Base-by-base conservation (phyloP, 2,797 vertebrate genomes). In the Rhinella marina region DNA sequence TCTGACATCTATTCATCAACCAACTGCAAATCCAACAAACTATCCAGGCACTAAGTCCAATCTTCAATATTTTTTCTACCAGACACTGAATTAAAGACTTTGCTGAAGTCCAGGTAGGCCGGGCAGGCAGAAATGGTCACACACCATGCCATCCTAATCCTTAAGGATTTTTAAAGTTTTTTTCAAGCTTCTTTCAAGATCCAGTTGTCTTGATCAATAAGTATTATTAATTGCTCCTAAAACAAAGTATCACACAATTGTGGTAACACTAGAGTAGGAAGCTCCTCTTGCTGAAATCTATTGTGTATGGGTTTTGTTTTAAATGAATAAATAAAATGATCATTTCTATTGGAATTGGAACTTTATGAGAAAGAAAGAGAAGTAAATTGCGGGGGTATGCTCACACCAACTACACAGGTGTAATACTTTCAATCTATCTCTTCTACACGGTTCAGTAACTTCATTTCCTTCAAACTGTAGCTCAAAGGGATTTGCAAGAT, bases 401-500 rank as follows among this genome's bases (percentile, higher is more conserved):
- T 77, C 50, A 77, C 50, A 54, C 73, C 23, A 77, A 48, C 50
- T 54, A 14, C 48, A 54, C 73, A 77, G 73, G 25, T 77, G 50
- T 77, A 77, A 77, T 77, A 54, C 73, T 54, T 77, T 77, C 73
- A 77, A 77, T 77, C 73, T 77, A n/a, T 23, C 50, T 54, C 73
- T 77, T 7, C 48, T 16, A 59, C 78, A 81, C 57, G 29, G 54
- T 81, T 81, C 57, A 62, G 57, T 29, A 81, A 81, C 78, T 81
- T 62, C 56, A 81, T 81, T 81, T 61, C 78, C 56, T 81, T 81
- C 73, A 54, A 52, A 48, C 12, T n/a, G 50, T 54, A 77, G 73
- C 73, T 77, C 73, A 77, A 25, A 77, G 73, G 73, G 73, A 77
- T 77, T 77, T 77, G 73, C 17, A 50, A 64, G 32, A 62, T 66